These are phyloP conservation scores for Hylia prasina DNA, from an alignment of 2,113 vertebrate species.

Conservation along the genomic window DNA sequence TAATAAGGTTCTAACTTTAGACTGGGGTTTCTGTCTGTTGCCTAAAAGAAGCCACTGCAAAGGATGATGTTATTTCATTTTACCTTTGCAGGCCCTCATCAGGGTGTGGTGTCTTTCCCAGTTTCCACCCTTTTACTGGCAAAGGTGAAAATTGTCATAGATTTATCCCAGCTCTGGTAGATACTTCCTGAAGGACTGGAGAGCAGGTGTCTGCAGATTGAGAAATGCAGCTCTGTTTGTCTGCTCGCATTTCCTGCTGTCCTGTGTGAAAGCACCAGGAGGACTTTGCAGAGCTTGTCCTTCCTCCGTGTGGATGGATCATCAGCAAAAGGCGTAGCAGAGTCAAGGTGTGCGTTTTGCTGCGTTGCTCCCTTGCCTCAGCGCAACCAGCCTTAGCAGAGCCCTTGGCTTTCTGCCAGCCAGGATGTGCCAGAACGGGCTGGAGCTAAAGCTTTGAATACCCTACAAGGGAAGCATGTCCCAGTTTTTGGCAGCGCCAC, in stretches of 20 bases:
- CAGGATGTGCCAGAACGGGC: not conserved
- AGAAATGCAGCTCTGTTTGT: not conserved
- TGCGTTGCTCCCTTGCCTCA: not conserved
- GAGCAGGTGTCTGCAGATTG: not conserved
- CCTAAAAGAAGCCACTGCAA: not conserved
- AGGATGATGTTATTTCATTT: not conserved
- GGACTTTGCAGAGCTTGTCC: not conserved
- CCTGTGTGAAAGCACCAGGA: not conserved
- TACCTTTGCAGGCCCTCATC: not conserved
- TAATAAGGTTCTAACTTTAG: not conserved
- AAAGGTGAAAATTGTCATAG: not conserved
- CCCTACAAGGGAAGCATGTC: not conserved
- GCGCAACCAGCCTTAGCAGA: not conserved
- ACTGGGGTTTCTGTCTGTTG: not conserved
- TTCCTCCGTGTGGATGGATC: fast-evolving
- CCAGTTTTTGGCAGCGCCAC: not conserved
- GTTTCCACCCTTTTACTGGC: not conserved
- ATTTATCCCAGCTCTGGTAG: not conserved
- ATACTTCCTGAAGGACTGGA: not conserved
- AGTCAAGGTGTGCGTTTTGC: not conserved
- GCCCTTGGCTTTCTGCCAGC: not conserved
- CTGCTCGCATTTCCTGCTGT: not conserved
- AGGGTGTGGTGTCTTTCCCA: not conserved
- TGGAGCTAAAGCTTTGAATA: not conserved
- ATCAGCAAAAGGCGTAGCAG: fast-evolving